Percentiles rank a stretch among this genome's conserved stretches.
Evolutionary conservation across 1,140 invertebrate genomes (phyloP).

Genomic region (Halesus radiatus): DNA sequence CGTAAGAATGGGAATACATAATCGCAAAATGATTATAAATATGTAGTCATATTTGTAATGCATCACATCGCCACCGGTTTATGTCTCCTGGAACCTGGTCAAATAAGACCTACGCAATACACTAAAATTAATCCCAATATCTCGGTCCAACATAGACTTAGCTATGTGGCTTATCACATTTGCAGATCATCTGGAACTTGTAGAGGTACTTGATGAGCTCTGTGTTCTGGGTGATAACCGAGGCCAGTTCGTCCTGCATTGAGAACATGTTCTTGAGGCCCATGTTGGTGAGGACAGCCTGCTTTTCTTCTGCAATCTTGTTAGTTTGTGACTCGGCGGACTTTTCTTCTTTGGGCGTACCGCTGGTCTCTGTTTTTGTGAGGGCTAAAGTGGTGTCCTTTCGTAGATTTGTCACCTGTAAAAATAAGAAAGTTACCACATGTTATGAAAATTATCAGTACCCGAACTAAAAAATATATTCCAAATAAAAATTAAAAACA

Average conservation of each 20-base stretch:
- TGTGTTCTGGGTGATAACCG: constrained; percentile 43
- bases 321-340: neutral
- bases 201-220: constrained; percentile 41
- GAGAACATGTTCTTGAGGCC: constrained; percentile 45
- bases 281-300: constrained; percentile 32
- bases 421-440: constrained; percentile 5
- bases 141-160: neutral
- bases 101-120: too few relatives aligned
- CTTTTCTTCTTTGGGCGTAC: constrained; percentile 45
- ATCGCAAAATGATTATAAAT: too few relatives aligned
- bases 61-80: too few relatives aligned
- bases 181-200: constrained; percentile 41
- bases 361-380: constrained; percentile 41
- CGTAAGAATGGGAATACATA: too few relatives aligned
- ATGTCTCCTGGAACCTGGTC: too few relatives aligned
- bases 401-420: constrained; percentile 50
- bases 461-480: too few relatives aligned
- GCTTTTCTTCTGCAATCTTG: constrained; percentile 38
- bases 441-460: too few relatives aligned
- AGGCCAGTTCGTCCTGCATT: constrained; percentile 46
- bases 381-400: constrained; percentile 37
- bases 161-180: constrained; percentile 34
- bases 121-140: too few relatives aligned
- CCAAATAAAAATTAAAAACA: too few relatives aligned
- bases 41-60: too few relatives aligned